Evolutionary conservation across 2,113 vertebrate species (phyloP).

Genomic region (Phrynocephalus versicolor): DNA sequence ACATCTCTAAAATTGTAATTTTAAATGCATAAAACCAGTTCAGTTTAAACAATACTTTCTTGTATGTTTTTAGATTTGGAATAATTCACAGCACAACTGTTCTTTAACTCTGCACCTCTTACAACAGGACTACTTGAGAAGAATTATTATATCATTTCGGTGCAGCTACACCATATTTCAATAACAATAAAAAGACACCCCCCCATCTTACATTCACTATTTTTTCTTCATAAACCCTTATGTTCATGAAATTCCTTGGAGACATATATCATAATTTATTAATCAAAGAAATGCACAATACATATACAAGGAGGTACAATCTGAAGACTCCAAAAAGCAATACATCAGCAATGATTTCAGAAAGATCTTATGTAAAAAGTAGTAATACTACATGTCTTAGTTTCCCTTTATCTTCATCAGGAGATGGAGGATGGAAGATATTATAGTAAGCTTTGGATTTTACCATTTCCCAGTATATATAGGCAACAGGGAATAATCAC

Average conservation of each 20-base stretch:
- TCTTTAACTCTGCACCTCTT: not conserved
- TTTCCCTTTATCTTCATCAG: not conserved
- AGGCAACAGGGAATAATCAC: not conserved
- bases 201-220: not conserved
- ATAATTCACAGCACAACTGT: not conserved
- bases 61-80: not conserved
- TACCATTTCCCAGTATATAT: not conserved
- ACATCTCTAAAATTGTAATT: not conserved
- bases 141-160: not conserved
- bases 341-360: not conserved
- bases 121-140: not conserved
- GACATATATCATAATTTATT: conserved; percentile 22
- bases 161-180: not conserved
- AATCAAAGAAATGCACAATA: conserved; percentile 12
- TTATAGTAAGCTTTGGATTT: not conserved
- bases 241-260: conserved; percentile 21
- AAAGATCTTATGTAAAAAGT: not conserved
- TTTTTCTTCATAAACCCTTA: not conserved
- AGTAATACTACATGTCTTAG: not conserved
- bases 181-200: not conserved
- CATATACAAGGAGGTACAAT: not conserved
- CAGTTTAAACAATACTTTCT: not conserved
- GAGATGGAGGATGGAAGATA: not conserved
- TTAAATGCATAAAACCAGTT: not conserved
- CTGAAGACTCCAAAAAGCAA: not conserved